Base-by-base conservation (phyloP, 2,113 vertebrate genomes). In the Pleuronectes platessa region DNA sequence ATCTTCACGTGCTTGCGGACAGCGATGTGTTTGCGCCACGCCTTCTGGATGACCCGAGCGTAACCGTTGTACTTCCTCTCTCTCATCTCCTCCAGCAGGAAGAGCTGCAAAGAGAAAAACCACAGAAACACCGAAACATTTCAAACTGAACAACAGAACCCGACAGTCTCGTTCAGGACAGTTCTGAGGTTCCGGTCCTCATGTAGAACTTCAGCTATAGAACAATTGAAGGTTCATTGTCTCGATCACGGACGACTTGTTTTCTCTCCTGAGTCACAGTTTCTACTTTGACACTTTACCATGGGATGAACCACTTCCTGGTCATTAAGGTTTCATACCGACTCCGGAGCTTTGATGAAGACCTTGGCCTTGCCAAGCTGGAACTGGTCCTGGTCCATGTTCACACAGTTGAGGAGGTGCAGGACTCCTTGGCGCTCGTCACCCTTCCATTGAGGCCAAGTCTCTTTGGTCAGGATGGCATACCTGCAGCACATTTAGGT, bases 331-430 rank as follows among this genome's bases (percentile, higher is more conserved):
- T 63, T 7, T 83, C 93, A 2, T 87, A 96, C 95, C 75, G 95
- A 96, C 87, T 96, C 95, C 0, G 95, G 95, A 9, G 95, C 95
- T 71, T 96, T 96, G 85, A 96, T 94, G 86, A 96, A 96, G 73
- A 96, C 88, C 82, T 96, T 96, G 75, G 68, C 82, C 72, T 90
- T 93, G 13, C 95, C 95, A 66, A 96, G 88, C 86, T 96, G 95
- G 93, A 88, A 96, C 88, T 96, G 95, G 76, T 96, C 95, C 1
- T 90, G 74, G 64, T 96, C 95, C 95, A 96, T 96, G 81, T 96
- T 85, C 67, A 96, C 95, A 0, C 95, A 94, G 24, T 62, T 87
- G 51, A 96, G 92, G n/a, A 96, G 93, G 76, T 95, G 95, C 18
- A 95, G 79, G 14, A 95, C 95, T 0, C 95, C 95, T 62, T 93